Base-by-base conservation (phyloP, 2,113 vertebrate species). In the Nibea coibor region DNA sequence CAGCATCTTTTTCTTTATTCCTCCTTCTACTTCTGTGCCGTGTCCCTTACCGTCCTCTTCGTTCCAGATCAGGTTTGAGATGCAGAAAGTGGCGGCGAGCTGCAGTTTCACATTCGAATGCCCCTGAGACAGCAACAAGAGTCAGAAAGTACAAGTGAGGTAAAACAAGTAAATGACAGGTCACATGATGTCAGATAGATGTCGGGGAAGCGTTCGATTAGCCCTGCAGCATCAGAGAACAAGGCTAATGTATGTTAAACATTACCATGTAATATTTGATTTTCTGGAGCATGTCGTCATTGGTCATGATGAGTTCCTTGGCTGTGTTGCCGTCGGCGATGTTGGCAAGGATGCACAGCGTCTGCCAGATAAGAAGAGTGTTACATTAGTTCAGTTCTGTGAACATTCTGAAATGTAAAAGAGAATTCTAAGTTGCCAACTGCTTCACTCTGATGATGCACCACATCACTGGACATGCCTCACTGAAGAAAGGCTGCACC, bases 61-160 rank as follows among this genome's bases (percentile, higher is more conserved):
- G 80, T 99, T 98, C 98, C 98, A 99, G 93, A 98, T 96, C 58
- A 99, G 97, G 94, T 99, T 99, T 85, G 97, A 98, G 95, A 99
- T 95, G 86, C 97, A 99, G 94, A 98, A 98, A 88, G 97, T 99
- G 84, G 98, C 97, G 39, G 98, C 97, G 77, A 99, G 96, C 92
- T 99, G 98, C 78, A 99, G 96, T 87, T 99, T 99, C 88, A 97
- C 96, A 88, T 98, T 99, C 16, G 97, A 98, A 90, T 99, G 97
- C 81, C 97, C 97, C 98, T 99, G 94, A 69, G 87, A 83, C 61
- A 86, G 87, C 59, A 64, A 31, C 56, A 42, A 15, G 24, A 35
- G 24, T 67, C 20, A 20, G 53, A 42, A 1, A 24, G n/a, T 22
- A 66, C 39, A 59, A 63, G 35, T 1, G 35, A 78, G 61, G 15